Percentiles rank a stretch among this genome's conserved stretches.
These are phyloP conservation scores for Drosophila orena DNA, from an alignment of 1,140 invertebrate species.

Conservation along the genomic window DNA sequence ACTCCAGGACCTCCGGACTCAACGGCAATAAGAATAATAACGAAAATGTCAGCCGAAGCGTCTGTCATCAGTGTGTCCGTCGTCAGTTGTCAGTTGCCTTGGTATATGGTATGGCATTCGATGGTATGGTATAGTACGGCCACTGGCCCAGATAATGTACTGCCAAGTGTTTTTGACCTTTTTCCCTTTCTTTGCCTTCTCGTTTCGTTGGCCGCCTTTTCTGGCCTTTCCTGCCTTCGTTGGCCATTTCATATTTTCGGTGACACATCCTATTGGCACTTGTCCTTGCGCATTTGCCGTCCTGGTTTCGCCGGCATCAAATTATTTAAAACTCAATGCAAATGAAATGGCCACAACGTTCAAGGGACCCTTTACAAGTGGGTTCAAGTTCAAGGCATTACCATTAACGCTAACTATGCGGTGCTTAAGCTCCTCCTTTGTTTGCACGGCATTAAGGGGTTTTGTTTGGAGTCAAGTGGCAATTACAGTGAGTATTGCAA, in stretches of 20 bases:
- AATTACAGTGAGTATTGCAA: conserved; percentile 17
- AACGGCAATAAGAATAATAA: conserved; percentile 77
- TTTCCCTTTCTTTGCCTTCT: conserved; percentile 30
- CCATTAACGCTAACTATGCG: conserved; percentile 55
- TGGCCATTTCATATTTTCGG: conserved; percentile 70
- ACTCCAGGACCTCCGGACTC: conserved; percentile 2
- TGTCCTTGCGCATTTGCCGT: conserved; percentile 34
- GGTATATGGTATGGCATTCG: not conserved
- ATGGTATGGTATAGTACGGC: conserved; percentile 29
- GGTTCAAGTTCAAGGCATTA: conserved; percentile 71
- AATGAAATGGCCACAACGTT: conserved; percentile 55
- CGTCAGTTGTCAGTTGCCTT: conserved; percentile 52
- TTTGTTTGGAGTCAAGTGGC: conserved; percentile 22
- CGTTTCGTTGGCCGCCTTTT: conserved; percentile 1
- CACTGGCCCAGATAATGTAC: conserved; percentile 81
- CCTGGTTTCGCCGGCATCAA: conserved; percentile 35
- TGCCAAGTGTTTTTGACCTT: conserved; percentile 82
- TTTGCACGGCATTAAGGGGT: conserved; percentile 40
- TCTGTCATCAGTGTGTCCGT: conserved; percentile 52
- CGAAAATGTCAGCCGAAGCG: conserved; percentile 73
- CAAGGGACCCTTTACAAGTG: conserved; percentile 25
- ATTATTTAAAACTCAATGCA: conserved; percentile 71
- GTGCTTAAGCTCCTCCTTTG: conserved; percentile 38
- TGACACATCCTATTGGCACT: conserved; percentile 67
- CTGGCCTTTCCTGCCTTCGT: conserved; percentile 7